These are phyloP conservation scores for Dendrophyllia cribrosa DNA, from an alignment of 64 coral and sea anemone species.

Conservation along the genomic window DNA sequence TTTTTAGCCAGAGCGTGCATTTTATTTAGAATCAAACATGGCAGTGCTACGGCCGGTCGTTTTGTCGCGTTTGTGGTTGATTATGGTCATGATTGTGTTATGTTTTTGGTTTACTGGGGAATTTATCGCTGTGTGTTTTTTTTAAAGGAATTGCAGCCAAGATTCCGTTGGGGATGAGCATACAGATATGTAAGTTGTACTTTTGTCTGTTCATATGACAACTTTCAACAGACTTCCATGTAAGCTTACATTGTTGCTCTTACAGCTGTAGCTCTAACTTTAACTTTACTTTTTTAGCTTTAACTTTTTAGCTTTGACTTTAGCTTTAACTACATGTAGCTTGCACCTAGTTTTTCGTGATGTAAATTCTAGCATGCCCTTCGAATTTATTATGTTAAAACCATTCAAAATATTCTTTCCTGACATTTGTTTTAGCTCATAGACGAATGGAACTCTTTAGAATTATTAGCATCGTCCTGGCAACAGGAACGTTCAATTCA, in stretches of 20 bases:
- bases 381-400: too few species aligned
- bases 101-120: background rate
- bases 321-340: too few species aligned
- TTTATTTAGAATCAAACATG: background rate
- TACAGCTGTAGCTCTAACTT: too few species aligned
- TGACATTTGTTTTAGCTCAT: too few species aligned
- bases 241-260: background rate
- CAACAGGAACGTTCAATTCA: background rate
- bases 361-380: too few species aligned
- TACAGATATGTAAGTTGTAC: constrained; percentile 31
- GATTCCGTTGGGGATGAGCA: constrained; percentile 9
- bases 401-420: too few species aligned
- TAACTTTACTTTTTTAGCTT: too few species aligned
- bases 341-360: too few species aligned
- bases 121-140: background rate
- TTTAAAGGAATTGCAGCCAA: constrained; percentile 20
- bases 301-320: too few species aligned
- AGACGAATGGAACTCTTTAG: background rate
- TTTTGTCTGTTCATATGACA: background rate
- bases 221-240: background rate
- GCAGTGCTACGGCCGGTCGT: background rate
- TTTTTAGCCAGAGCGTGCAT: background rate
- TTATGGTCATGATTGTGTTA: background rate
- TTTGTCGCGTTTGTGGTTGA: background rate
- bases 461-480: background rate